phyloP scores from a whole-genome alignment of 2,797 vertebrate genomes.

The Rhinophrynus dorsalis region DNA sequence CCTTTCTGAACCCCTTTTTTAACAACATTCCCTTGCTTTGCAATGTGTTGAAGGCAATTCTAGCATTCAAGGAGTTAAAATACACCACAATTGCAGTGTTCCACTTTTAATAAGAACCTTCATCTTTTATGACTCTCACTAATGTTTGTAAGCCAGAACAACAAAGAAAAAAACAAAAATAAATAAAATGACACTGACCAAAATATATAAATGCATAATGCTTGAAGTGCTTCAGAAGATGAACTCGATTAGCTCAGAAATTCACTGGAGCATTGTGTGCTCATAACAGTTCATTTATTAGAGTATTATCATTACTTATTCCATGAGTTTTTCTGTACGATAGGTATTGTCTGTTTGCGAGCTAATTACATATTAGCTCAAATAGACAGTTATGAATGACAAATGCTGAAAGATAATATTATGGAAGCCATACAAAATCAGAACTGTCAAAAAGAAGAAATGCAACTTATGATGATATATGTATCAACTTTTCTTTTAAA shows the following conservation, averaged over 20 bases:
- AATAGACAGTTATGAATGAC: constrained; percentile 14
- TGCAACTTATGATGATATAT: constrained; percentile 16
- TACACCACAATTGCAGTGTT: no score
- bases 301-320: not conserved
- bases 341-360: constrained; percentile 8
- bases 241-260: not conserved
- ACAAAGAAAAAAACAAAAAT: no score
- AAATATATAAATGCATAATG: no score
- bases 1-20: no score
- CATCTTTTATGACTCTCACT: no score
- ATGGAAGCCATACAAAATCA: constrained; percentile 11
- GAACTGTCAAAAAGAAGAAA: constrained; percentile 15
- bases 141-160: no score
- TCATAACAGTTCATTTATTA: constrained; percentile 15
- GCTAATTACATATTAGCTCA: constrained; percentile 25
- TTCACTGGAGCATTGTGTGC: constrained; percentile 7
- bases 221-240: no score
- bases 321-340: not conserved
- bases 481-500: constrained; percentile 2
- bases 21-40: no score
- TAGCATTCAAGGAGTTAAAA: no score
- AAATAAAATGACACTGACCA: no score
- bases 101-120: no score
- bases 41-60: no score
- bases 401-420: constrained; percentile 4